A percentile compares a stretch with the other conserved stretches of the same genome.
Conservation (phyloP, 2,797 vertebrate genomes). For the Eutrigla gurnardus region DNA sequence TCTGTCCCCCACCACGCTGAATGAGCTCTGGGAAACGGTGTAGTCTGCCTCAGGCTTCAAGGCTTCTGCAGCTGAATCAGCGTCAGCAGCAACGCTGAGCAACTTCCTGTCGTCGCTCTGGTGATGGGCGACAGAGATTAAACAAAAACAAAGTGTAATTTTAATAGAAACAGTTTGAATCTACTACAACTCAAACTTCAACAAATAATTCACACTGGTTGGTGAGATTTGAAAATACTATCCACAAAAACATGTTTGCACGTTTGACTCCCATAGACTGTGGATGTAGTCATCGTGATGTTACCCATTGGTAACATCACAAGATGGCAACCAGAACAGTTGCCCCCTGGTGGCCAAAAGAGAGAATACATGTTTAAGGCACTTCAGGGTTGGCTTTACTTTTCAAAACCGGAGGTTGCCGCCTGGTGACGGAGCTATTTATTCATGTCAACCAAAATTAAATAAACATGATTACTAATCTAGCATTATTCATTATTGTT, state of each 20-base stretch:
- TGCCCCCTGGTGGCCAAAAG: no score
- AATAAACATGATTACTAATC: no score
- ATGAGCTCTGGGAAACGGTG: conserved; percentile 46
- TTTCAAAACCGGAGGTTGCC: no score
- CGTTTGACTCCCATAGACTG: no score
- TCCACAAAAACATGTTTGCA: no score
- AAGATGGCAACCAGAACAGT: no score
- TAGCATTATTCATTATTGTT: background rate
- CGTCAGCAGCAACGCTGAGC: conserved; percentile 12
- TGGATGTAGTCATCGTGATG: no score
- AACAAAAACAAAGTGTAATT: background rate
- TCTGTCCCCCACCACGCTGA: conserved; percentile 31
- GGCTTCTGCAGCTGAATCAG: conserved; percentile 50
- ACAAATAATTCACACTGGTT: background rate
- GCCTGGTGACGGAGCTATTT: no score
- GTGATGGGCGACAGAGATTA: background rate
- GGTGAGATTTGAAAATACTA: background rate
- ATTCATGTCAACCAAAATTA: no score
- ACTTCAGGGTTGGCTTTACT: no score
- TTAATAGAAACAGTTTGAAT: background rate
- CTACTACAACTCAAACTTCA: background rate
- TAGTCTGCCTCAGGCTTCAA: conserved; percentile 57
- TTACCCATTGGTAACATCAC: no score
- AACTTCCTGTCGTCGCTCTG: conserved; percentile 62
- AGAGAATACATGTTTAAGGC: no score